These are phyloP conservation scores for Scleropages formosus DNA, from an alignment of 2,797 vertebrate species.

Conservation along the genomic window DNA sequence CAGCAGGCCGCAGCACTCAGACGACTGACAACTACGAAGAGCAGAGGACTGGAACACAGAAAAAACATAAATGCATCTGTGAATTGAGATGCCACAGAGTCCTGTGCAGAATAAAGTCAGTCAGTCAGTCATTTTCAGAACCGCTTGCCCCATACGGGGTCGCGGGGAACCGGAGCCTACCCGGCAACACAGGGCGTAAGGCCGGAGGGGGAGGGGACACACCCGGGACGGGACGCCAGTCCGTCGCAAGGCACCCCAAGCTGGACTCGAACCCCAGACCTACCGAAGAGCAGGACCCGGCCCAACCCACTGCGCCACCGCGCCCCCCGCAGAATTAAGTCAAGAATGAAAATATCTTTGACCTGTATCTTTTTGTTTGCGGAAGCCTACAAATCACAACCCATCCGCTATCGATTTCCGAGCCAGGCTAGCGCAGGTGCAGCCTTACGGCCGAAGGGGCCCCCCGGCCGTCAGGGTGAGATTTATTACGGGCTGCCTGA, in stretches of 20 bases:
- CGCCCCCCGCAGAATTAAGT: slow-evolving; percentile 6
- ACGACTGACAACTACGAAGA: background rate
- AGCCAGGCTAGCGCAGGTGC: slow-evolving; percentile 19
- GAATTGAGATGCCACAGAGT: background rate
- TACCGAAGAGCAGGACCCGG: no score
- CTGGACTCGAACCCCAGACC: no score
- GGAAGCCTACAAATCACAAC: slow-evolving; percentile 49
- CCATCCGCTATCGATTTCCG: slow-evolving; percentile 38
- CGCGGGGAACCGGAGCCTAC: no score
- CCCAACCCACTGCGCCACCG: no score
- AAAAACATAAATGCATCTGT: slow-evolving; percentile 66
- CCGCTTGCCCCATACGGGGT: no score
- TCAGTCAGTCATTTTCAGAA: no score
- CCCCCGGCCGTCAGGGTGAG: slow-evolving; percentile 10
- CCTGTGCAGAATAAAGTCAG: no score
- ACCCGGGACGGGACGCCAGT: no score
- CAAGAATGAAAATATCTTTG: slow-evolving; percentile 17
- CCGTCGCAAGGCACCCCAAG: no score
- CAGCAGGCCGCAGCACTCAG: slow-evolving; percentile 26
- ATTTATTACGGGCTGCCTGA: slow-evolving; percentile 25
- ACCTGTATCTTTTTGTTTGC: background rate
- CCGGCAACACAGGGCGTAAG: no score
- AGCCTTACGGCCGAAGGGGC: slow-evolving; percentile 25
- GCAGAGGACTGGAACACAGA: slow-evolving; percentile 46
- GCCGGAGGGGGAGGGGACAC: no score